Base-by-base conservation (phyloP, 2,888 invertebrate species). In the Tetanocera ferruginea region DNA sequence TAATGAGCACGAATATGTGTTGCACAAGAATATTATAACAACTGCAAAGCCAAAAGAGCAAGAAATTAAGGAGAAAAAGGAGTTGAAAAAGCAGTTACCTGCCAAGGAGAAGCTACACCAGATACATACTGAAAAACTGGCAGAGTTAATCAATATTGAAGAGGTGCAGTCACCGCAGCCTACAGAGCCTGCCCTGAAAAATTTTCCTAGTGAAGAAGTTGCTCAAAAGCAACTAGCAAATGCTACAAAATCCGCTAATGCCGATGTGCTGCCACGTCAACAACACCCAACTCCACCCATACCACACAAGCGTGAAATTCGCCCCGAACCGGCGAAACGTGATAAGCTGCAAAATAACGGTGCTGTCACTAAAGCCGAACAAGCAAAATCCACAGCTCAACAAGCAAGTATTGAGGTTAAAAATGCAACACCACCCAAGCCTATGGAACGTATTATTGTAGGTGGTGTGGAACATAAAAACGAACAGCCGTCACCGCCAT, bases 401-500 rank as follows among this genome's bases (percentile, higher is more conserved):
- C 25, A 67, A 9, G 19, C 62, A 28, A 43, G 28, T 60, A 71
- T 73, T 49, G 78, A 78, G 57, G 49, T 55, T 11, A 17, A 66
- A 17, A 55, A 51, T 25, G 76, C 72, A 11, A 80, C 80, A 78
- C 55, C 83, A 31, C 83, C 86, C 51, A 85, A 87, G 80, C 88
- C 88, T 17, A 80, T 89, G 76, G 89, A 89, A 82, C 88, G 89
- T 75, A 88, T 89, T 77, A 89, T 89, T 79, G 86, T 89, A 75
- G 89, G 89, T 62, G 87, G 89, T 62, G 87, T 89, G 57, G 89
- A 87, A 77, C 84, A 85, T 78, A 79, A 81, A 64, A 67, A 77
- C 28, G 77, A 76, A 62, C 43, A 66, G 83, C 70, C 84, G 43
- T 52, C n/a, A n/a, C n/a, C n/a, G n/a, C n/a, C n/a, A n/a, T n/a